Conservation (phyloP, 2,888 invertebrate genomes). For the Drosophila rellima region DNA sequence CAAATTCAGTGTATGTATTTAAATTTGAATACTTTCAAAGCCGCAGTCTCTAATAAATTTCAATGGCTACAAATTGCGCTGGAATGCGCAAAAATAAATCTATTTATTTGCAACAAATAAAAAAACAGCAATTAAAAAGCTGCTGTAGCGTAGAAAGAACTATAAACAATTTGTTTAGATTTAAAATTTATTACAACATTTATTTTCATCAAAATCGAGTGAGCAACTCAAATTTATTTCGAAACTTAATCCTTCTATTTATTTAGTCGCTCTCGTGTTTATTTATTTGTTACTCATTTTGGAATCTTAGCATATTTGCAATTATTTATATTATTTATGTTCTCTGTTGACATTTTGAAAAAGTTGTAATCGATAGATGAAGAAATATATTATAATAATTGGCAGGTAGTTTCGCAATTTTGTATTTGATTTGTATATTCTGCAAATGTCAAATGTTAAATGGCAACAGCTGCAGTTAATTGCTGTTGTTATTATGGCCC, state of each 20-base stretch:
- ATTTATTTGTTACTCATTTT: conserved; percentile 5
- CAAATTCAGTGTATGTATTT: conserved; percentile 15
- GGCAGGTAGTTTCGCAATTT: neutral
- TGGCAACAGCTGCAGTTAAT: conserved; percentile 30
- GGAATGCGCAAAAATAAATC: conserved; percentile 59
- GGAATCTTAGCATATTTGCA: neutral
- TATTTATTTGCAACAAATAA: conserved; percentile 12
- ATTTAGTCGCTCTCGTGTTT: neutral
- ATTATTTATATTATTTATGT: neutral
- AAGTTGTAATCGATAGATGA: neutral
- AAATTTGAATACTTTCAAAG: conserved; percentile 28
- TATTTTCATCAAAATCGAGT: neutral
- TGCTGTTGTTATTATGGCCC: conserved; percentile 1
- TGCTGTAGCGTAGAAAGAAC: neutral
- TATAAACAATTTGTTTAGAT: neutral
- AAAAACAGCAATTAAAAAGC: neutral
- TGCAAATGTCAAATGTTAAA: conserved; percentile 42
- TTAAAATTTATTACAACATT: neutral
- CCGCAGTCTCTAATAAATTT: conserved; percentile 23
- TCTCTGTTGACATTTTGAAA: neutral
- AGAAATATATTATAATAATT: neutral
- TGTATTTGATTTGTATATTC: neutral
- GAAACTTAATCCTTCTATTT: neutral
- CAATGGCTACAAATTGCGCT: conserved; percentile 58
- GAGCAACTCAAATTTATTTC: neutral